Conservation (phyloP, 1,140 invertebrate genomes). For the Steinernema feltiae region DNA sequence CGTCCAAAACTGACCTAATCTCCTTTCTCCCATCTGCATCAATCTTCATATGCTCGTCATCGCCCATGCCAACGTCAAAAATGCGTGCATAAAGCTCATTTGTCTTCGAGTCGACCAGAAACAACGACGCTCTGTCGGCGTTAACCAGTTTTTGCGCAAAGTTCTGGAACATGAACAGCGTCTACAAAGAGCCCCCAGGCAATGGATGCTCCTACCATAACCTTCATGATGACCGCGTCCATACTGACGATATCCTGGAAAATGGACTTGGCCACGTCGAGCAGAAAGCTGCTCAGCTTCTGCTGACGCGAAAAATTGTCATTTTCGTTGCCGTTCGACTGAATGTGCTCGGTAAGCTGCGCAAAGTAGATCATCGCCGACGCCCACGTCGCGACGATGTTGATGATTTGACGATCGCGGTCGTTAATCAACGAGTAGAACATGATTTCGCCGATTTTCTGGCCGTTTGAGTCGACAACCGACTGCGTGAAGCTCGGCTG, state of each 20-base stretch:
- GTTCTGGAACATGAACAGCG: conserved; percentile 60
- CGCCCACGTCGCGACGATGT: conserved; percentile 47
- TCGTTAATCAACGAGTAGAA: conserved; percentile 45
- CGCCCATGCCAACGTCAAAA: conserved; percentile 67
- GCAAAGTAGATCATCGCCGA: conserved; percentile 41
- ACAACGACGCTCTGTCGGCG: conserved; percentile 66
- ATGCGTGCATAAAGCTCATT: conserved; percentile 72
- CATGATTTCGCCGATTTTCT: conserved; percentile 39
- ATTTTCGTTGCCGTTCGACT: neutral
- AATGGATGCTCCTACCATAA: conserved; percentile 66
- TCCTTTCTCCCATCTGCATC: conserved; percentile 48
- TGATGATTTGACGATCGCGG: conserved; percentile 42
- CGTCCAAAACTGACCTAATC: conserved; percentile 40
- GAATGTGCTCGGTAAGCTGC: conserved; percentile 27
- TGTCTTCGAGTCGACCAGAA: conserved; percentile 43
- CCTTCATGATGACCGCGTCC: conserved; percentile 74
- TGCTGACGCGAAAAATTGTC: conserved; percentile 62
- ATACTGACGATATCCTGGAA: conserved; percentile 77
- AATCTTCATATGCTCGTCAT: conserved; percentile 24
- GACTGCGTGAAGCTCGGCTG: conserved; percentile 13
- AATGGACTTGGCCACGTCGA: conserved; percentile 69
- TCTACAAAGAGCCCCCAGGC: neutral
- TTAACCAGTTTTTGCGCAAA: conserved; percentile 73
- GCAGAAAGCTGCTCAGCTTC: conserved; percentile 68
- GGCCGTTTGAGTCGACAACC: neutral